Conservation (phyloP, 2,113 vertebrate genomes). For the Oreochromis niloticus region DNA sequence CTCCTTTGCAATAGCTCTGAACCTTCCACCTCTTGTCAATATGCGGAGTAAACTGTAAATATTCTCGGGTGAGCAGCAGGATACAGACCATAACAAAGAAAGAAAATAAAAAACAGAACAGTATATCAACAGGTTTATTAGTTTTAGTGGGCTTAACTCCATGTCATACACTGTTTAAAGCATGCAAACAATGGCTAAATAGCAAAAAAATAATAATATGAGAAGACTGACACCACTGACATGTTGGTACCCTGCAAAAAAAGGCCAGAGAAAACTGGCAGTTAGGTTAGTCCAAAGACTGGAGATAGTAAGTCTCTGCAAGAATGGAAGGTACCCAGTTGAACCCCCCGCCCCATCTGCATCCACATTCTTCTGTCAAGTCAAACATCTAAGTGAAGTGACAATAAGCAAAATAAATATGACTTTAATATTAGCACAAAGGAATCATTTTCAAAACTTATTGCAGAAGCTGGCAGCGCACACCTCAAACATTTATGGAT, state of each 20-base stretch:
- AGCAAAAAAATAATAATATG: neutral
- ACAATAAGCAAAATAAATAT: neutral
- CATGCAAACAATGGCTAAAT: neutral
- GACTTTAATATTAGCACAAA: neutral
- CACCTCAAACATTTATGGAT: neutral
- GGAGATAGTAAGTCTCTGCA: neutral
- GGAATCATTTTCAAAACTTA: neutral
- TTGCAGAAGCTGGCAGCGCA: neutral
- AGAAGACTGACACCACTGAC: neutral
- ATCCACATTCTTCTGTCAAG: neutral
- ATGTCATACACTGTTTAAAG: neutral
- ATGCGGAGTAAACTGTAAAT: neutral
- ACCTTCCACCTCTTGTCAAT: neutral
- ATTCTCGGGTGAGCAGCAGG: neutral
- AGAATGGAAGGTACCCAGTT: neutral
- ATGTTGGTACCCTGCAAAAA: neutral
- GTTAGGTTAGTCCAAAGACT: neutral
- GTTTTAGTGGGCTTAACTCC: neutral
- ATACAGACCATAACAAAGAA: neutral
- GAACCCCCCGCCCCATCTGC: neutral
- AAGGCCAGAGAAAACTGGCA: fast-evolving
- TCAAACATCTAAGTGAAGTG: neutral
- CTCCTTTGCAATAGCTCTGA: neutral
- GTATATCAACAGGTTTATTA: fast-evolving
- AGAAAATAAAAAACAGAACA: fast-evolving